Percentiles rank a stretch among this genome's conserved stretches.
Conservation (phyloP, 2,888 invertebrate genomes). For the Pandemis corylana region DNA sequence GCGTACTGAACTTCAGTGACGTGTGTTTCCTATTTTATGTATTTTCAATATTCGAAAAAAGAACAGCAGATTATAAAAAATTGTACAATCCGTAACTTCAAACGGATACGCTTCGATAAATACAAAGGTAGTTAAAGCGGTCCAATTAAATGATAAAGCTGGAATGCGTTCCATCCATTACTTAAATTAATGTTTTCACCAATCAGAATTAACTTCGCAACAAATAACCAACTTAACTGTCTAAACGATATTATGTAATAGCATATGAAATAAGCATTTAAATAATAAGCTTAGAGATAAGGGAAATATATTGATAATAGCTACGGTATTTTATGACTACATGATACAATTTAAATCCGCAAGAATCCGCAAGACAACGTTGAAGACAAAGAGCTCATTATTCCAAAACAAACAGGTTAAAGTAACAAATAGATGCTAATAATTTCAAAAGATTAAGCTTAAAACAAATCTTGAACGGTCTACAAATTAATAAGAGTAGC, state of each 20-base stretch:
- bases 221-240: neutral
- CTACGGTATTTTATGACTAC: neutral
- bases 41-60: too few relatives aligned
- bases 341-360: neutral
- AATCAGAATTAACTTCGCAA: conserved; percentile 9
- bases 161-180: conserved; percentile 28
- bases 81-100: neutral
- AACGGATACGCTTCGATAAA: neutral
- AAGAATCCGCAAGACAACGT: neutral
- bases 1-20: too few relatives aligned
- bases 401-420: conserved; percentile 8
- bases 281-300: neutral
- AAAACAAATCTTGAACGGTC: conserved; percentile 21
- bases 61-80: too few relatives aligned
- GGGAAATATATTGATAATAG: neutral
- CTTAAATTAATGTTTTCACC: conserved; percentile 19
- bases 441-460: conserved; percentile 13
- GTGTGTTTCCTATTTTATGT: too few relatives aligned
- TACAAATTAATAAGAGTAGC: conserved; percentile 17
- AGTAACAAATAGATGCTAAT: conserved; percentile 18
- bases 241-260: neutral
- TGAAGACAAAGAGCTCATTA: conserved; percentile 9
- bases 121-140: conserved; percentile 23
- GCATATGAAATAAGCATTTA: neutral
- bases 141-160: conserved; percentile 33